A percentile compares a stretch with the other conserved stretches of the same genome.
Evolutionary conservation across 1,140 invertebrate genomes (phyloP).

Genomic region (Drosophila eugracilis): DNA sequence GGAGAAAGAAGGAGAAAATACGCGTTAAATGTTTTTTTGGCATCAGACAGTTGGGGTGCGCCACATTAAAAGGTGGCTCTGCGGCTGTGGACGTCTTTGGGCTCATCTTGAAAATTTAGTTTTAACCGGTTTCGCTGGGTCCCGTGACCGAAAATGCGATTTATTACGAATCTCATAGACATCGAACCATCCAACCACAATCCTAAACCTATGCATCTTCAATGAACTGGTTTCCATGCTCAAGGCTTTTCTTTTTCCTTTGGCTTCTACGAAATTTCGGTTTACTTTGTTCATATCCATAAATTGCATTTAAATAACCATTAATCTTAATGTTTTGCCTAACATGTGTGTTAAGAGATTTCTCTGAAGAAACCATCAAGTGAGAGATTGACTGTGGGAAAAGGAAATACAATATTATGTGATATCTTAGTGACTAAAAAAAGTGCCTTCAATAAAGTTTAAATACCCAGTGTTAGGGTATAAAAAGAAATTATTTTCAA

Average conservation of each 20-base stretch:
- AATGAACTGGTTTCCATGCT: conserved; percentile 32
- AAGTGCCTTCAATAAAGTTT: not conserved
- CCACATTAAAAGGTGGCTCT: conserved; percentile 10
- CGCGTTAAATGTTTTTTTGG: conserved; percentile 1
- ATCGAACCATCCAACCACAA: conserved; percentile 25
- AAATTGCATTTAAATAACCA: conserved; percentile 10
- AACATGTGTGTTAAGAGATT: not conserved
- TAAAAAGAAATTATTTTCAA: conserved; percentile 45
- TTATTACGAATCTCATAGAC: conserved; percentile 37
- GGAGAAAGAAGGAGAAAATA: conserved; percentile 3
- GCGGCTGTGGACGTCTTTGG: conserved; percentile 8
- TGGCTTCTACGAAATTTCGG: not conserved
- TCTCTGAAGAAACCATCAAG: conserved; percentile 6
- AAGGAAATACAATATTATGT: not conserved
- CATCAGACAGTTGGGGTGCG: conserved; percentile 20
- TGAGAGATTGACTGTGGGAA: not conserved
- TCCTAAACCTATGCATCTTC: conserved; percentile 20
- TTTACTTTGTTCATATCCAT: conserved; percentile 26
- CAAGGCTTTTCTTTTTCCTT: conserved; percentile 27
- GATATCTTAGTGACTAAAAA: not conserved
- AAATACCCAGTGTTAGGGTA: not conserved
- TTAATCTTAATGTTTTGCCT: conserved; percentile 3
- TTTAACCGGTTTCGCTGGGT: conserved; percentile 26
- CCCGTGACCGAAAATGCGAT: conserved; percentile 28
- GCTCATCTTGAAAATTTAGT: conserved; percentile 25